These are phyloP conservation scores for Chaetorhynchus papuensis DNA, from an alignment of 2,113 vertebrate species.

Conservation along the genomic window DNA sequence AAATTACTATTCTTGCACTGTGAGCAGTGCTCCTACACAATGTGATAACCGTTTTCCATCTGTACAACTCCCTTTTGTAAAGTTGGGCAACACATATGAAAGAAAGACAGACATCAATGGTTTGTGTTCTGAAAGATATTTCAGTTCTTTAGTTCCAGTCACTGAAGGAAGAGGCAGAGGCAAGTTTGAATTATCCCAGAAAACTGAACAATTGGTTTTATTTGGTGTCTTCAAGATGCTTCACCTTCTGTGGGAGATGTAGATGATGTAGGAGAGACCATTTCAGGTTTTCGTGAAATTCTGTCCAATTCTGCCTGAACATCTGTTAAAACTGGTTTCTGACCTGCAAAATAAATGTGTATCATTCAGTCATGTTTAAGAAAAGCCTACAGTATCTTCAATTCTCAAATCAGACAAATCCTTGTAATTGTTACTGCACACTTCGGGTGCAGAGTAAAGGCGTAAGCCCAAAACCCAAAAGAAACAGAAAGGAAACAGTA, in stretches of 20 bases:
- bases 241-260: constrained; percentile 87
- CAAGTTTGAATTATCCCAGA: constrained; percentile 71
- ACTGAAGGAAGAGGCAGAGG: constrained; percentile 79
- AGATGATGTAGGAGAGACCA: constrained; percentile 81
- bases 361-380: background rate
- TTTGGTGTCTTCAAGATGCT: constrained; percentile 91
- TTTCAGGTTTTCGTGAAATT: constrained; percentile 91
- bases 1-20: constrained; percentile 55
- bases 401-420: background rate
- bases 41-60: constrained; percentile 39
- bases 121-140: constrained; percentile 64
- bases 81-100: constrained; percentile 62
- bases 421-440: background rate
- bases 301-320: constrained; percentile 97
- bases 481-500: background rate
- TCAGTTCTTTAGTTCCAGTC: constrained; percentile 74
- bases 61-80: constrained; percentile 68
- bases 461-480: background rate
- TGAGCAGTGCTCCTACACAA: constrained; percentile 57
- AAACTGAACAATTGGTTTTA: constrained; percentile 71
- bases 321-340: constrained; percentile 93
- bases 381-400: background rate
- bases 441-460: background rate
- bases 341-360: constrained; percentile 72
- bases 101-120: constrained; percentile 59